These are phyloP conservation scores for Chionomys nivalis DNA, from an alignment of 2,113 vertebrate species.

Conservation along the genomic window DNA sequence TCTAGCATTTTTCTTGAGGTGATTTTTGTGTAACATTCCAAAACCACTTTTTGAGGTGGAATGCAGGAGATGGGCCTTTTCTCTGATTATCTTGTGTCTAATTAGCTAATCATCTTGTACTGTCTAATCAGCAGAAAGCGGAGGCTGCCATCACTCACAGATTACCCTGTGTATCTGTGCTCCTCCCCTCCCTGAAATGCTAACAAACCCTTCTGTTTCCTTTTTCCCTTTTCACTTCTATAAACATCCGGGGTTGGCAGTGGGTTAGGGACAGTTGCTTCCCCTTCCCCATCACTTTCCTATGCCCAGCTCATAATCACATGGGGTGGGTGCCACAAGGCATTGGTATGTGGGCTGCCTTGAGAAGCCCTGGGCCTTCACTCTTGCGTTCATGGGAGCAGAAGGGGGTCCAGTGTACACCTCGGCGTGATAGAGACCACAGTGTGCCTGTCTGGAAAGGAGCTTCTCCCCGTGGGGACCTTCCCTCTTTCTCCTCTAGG, in stretches of 20 bases:
- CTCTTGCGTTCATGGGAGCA: fast-evolving
- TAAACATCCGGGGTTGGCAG: no score
- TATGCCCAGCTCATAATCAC: background rate
- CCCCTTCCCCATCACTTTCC: background rate
- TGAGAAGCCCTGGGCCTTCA: fast-evolving
- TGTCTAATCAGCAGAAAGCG: background rate
- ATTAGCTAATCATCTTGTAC: background rate
- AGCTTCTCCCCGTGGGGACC: fast-evolving
- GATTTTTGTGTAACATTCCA: background rate
- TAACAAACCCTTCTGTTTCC: fast-evolving
- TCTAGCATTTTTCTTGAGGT: background rate
- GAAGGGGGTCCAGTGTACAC: fast-evolving
- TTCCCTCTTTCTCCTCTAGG: fast-evolving
- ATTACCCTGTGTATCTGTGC: fast-evolving
- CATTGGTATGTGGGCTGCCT: fast-evolving
- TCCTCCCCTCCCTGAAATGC: background rate
- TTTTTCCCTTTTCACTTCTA: background rate
- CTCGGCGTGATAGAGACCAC: background rate
- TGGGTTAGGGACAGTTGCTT: fast-evolving
- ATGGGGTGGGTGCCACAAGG: fast-evolving
- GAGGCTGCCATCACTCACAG: background rate
- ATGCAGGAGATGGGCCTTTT: background rate
- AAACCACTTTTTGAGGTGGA: background rate
- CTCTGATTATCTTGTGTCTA: background rate
- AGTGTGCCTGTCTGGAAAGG: background rate